phyloP scores from a whole-genome alignment of 1,140 invertebrate genomes.

The Megathymus violae region DNA sequence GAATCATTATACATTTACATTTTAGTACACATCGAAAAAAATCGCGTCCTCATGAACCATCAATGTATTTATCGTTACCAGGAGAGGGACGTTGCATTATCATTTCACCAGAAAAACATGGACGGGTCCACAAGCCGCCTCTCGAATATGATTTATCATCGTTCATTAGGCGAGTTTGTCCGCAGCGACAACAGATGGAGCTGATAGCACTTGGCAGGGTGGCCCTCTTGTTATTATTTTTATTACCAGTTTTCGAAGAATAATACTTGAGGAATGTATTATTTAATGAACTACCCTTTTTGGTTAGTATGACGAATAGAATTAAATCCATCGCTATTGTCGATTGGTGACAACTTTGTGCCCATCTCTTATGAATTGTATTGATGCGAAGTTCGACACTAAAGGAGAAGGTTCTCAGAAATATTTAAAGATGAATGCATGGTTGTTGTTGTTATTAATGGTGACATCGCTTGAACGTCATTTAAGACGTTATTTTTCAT shows the following conservation, averaged over 20 bases:
- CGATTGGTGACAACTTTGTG: slow-evolving; percentile 77
- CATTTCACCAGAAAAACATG: slow-evolving; percentile 57
- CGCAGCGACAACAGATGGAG: slow-evolving; percentile 82
- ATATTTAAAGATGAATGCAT: slow-evolving; percentile 33
- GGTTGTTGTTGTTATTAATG: slow-evolving; percentile 44
- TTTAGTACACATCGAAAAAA: slow-evolving; percentile 2
- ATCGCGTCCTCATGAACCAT: slow-evolving; percentile 22
- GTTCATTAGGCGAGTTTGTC: slow-evolving; percentile 83
- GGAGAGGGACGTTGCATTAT: slow-evolving; percentile 37
- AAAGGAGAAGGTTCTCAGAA: slow-evolving; percentile 59
- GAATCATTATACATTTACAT: slow-evolving; percentile 46
- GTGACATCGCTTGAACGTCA: slow-evolving; percentile 29
- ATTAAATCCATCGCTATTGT: slow-evolving; percentile 80
- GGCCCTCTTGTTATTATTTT: slow-evolving; percentile 82
- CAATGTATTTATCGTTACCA: slow-evolving; percentile 46
- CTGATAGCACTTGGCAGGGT: slow-evolving; percentile 83
- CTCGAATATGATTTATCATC: slow-evolving; percentile 84
- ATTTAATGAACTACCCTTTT: slow-evolving; percentile 83
- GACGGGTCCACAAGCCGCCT: slow-evolving; percentile 69
- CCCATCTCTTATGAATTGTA: slow-evolving; percentile 56
- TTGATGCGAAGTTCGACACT: slow-evolving; percentile 57
- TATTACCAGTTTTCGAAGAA: slow-evolving; percentile 82
- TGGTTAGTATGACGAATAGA: slow-evolving; percentile 79
- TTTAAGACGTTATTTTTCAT: slow-evolving; percentile 31
- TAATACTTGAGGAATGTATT: slow-evolving; percentile 81